Base-by-base conservation (phyloP, 2,888 invertebrate genomes). In the Ypsolopha sequella region DNA sequence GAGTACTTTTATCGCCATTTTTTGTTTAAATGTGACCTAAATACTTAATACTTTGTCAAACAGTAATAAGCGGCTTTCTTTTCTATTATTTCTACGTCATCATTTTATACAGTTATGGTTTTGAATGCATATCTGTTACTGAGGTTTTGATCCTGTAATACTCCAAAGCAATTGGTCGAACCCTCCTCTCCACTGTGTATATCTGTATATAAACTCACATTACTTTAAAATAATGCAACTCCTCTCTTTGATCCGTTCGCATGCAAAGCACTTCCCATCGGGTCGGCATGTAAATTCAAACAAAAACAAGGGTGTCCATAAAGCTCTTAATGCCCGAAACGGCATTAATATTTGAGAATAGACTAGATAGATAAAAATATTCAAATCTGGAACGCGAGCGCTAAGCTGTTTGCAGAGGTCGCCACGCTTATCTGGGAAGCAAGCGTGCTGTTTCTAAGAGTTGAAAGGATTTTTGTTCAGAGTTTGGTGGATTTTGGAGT, bases 311-410 rank as follows among this genome's bases (percentile, higher is more conserved):
- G 85, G 85, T 69, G 71, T 59, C 61, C 45, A 68, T 79, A 80
- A 81, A 79, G 70, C 80, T 70, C 76, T 80, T 82, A 84, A 82
- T 77, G 75, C 81, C 60, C 60, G 63, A 68, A 71, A 72, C 69
- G 68, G 74, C 81, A 80, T 86, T 85, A 85, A 85, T 85, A 85
- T 85, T 85, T 82, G 66, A 84, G 72, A 80, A 79, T 74, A 77
- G 77, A 82, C 76, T 79, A 76, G 68, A 24, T 24, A 77, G 51
- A 53, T 74, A 79, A 77, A 80, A 73, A 73, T 73, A 76, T 76
- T 75, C 68, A 73, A 76, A 78, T 75, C 66, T 60, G 64, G 55
- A 56, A 57, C 64, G 60, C 62, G 62, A 56, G 54, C 57, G 59
- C 57, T 60, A 65, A 68, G 60, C 65, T 66, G 63, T 61, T 59